These are phyloP conservation scores for Odontesthes bonariensis DNA, from an alignment of 2,113 vertebrate species.

Conservation along the genomic window DNA sequence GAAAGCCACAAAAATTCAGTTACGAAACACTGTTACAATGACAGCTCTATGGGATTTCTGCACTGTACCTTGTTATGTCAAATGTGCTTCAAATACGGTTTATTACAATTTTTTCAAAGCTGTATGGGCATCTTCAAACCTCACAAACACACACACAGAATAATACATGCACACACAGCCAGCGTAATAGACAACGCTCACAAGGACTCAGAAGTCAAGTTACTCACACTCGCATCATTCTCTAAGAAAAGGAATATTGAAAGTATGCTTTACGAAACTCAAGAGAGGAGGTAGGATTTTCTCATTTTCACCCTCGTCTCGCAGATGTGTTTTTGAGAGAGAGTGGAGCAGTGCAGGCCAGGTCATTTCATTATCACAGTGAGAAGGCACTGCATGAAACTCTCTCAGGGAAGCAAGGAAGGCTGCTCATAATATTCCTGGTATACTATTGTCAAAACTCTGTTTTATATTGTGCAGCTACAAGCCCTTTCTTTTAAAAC, in stretches of 20 bases:
- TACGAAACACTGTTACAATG: conserved; percentile 54
- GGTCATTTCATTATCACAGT: conserved; percentile 82
- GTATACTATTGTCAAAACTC: conserved; percentile 68
- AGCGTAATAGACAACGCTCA: conserved; percentile 20
- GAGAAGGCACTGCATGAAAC: conserved; percentile 77
- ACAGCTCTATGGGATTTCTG: conserved; percentile 62
- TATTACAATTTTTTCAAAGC: conserved; percentile 56
- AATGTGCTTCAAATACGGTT: conserved; percentile 52
- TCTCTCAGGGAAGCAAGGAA: conserved; percentile 70
- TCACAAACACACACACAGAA: conserved; percentile 17
- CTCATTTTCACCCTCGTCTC: conserved; percentile 75
- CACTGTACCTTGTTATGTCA: conserved; percentile 62
- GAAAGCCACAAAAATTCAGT: conserved; percentile 52
- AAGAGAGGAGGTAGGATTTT: conserved; percentile 75
- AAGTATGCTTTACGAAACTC: conserved; percentile 71
- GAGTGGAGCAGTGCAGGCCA: conserved; percentile 69
- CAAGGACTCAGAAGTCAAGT: conserved; percentile 30
- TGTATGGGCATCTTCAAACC: conserved; percentile 10
- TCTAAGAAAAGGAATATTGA: conserved; percentile 70
- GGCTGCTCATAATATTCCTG: conserved; percentile 69
- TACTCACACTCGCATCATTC: conserved; percentile 56
- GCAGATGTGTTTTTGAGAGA: conserved; percentile 74
- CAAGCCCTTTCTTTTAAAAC: conserved; percentile 24
- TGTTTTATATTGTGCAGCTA: conserved; percentile 65
- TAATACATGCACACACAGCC: conserved; percentile 15